These are phyloP conservation scores for Peromyscus nudipes DNA, from an alignment of 2,797 vertebrate species.

Conservation along the genomic window DNA sequence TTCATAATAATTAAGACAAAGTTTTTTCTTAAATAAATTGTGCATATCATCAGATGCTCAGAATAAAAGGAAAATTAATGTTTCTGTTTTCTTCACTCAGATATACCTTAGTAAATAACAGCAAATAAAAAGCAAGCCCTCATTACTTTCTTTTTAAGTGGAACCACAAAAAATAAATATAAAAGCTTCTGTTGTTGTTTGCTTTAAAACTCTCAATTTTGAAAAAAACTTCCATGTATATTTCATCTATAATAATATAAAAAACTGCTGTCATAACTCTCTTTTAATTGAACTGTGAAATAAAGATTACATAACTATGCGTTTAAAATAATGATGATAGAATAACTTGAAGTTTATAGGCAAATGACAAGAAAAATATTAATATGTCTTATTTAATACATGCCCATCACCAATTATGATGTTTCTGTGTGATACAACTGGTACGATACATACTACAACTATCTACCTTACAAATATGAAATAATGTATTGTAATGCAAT, in stretches of 20 bases:
- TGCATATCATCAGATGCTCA: neutral
- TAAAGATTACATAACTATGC: neutral
- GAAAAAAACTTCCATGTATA: neutral
- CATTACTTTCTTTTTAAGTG: neutral
- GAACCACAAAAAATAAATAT: too few relatives aligned
- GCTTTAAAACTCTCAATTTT: neutral
- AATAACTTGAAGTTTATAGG: neutral
- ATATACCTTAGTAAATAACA: too few relatives aligned
- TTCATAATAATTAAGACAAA: neutral
- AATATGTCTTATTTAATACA: neutral
- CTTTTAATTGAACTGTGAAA: neutral
- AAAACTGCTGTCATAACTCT: neutral
- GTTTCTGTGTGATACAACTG: neutral
- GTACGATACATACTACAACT: neutral
- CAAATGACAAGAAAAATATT: neutral
- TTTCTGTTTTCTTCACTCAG: neutral
- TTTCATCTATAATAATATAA: neutral
- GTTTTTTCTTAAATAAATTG: neutral
- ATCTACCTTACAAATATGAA: neutral
- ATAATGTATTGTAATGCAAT: neutral
- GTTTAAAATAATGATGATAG: neutral
- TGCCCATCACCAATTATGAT: too few relatives aligned
- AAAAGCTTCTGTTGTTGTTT: neutral
- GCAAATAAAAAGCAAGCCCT: neutral
- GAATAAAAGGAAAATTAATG: neutral